phyloP scores from a whole-genome alignment of 2,888 invertebrate genomes.

The Noctua comes region DNA sequence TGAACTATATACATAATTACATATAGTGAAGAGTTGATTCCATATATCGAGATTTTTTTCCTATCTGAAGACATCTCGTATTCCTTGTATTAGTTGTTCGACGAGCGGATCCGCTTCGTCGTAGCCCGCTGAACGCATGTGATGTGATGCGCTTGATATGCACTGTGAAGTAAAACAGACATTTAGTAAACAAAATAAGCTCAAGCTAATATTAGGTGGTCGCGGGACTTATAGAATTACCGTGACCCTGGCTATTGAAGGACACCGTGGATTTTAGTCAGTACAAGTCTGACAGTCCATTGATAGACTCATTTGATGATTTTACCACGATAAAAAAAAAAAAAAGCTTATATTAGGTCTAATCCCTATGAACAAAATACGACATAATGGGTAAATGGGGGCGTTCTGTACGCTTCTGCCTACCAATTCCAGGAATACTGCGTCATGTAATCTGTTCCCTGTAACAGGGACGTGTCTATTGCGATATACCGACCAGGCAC shows the following conservation, averaged over 20 bases:
- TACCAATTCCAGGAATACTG: neutral
- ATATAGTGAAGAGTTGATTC: conserved; percentile 3
- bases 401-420: neutral
- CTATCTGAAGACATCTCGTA: conserved; percentile 83
- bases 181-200: conserved; percentile 68
- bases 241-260: too few relatives aligned
- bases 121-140: conserved; percentile 86
- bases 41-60: neutral
- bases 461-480: neutral
- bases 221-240: too few relatives aligned
- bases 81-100: conserved; percentile 73
- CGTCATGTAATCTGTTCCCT: neutral
- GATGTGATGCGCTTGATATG: conserved; percentile 89
- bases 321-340: too few relatives aligned
- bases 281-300: too few relatives aligned
- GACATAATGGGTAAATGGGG: neutral
- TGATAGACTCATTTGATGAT: too few relatives aligned
- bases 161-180: conserved; percentile 85
- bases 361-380: neutral
- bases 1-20: conserved; percentile 2
- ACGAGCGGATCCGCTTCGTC: conserved; percentile 75
- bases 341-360: neutral
- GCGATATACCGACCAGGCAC: neutral
- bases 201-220: neutral
- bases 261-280: too few relatives aligned